These are phyloP conservation scores for Eulemur albifrons DNA, from an alignment of 2,797 vertebrate species.

Conservation along the genomic window DNA sequence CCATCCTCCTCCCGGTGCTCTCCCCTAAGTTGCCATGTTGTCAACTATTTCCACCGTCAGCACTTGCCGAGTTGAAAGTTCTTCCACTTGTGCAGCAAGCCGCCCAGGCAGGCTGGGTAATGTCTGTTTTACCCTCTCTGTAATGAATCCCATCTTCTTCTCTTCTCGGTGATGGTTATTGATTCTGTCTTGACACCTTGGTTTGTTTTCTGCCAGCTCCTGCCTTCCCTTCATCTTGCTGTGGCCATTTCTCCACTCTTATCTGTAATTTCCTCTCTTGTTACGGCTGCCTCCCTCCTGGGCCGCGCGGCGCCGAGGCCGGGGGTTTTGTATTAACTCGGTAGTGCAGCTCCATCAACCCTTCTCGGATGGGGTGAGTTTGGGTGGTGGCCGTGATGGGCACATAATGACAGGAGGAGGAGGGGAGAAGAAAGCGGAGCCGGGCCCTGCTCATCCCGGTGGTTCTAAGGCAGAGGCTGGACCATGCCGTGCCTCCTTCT, in stretches of 20 bases:
- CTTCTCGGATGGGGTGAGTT: not conserved
- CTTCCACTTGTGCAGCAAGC: slow-evolving; percentile 67
- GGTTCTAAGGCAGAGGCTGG: not conserved
- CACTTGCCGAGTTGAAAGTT: slow-evolving; percentile 58
- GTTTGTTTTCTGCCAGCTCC: slow-evolving; percentile 75
- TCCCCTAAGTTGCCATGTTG: not conserved
- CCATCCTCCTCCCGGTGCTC: not conserved
- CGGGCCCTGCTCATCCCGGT: accelerated
- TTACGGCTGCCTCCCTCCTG: slow-evolving; percentile 5
- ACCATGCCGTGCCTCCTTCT: not conserved
- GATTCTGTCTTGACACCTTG: slow-evolving; percentile 77
- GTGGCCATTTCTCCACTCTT: slow-evolving; percentile 67
- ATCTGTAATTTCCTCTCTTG: slow-evolving; percentile 71
- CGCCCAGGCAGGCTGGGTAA: slow-evolving; percentile 34
- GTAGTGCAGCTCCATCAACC: not conserved
- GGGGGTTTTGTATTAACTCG: not conserved
- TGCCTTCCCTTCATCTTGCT: slow-evolving; percentile 65
- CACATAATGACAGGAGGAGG: not conserved
- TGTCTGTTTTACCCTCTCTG: slow-evolving; percentile 73
- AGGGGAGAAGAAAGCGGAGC: not conserved
- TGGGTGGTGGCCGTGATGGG: not conserved
- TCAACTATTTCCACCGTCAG: slow-evolving; percentile 67
- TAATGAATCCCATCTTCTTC: slow-evolving; percentile 76
- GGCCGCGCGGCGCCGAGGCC: accelerated
- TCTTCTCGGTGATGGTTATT: slow-evolving; percentile 54